Conservation (phyloP, 2,888 invertebrate genomes). For the Sipunculus nudus region DNA sequence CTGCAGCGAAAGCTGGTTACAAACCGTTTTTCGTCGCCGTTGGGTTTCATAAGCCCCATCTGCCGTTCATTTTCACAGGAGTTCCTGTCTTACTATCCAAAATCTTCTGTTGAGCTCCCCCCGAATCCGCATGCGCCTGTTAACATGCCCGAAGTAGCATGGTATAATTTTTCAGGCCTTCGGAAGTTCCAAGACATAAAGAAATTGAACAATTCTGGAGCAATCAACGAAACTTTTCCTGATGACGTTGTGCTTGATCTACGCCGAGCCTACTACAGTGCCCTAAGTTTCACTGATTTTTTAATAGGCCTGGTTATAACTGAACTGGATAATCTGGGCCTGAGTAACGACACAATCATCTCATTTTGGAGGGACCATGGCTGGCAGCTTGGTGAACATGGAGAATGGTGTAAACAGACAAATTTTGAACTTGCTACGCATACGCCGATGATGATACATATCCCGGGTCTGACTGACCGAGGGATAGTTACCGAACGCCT, state of each 20-base stretch:
- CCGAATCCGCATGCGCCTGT: slow-evolving; percentile 42
- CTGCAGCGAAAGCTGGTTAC: slow-evolving; percentile 6
- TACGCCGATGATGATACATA: slow-evolving; percentile 46
- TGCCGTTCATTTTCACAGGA: slow-evolving; percentile 40
- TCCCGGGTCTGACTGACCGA: slow-evolving; percentile 46
- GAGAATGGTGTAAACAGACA: slow-evolving; percentile 44
- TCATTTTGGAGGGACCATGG: slow-evolving; percentile 37
- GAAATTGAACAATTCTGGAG: slow-evolving; percentile 36
- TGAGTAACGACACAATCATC: slow-evolving; percentile 31
- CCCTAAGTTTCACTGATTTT: slow-evolving; percentile 23
- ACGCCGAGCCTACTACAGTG: slow-evolving; percentile 33
- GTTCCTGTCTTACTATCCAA: slow-evolving; percentile 31
- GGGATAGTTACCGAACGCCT: slow-evolving; percentile 41
- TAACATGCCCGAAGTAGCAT: slow-evolving; percentile 45
- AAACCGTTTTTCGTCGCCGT: slow-evolving; percentile 43
- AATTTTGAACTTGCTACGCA: slow-evolving; percentile 48
- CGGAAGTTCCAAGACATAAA: slow-evolving; percentile 38
- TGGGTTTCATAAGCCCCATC: slow-evolving; percentile 41
- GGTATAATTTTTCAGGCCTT: slow-evolving; percentile 42
- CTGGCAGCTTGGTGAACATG: slow-evolving; percentile 38
- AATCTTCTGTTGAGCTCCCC: slow-evolving; percentile 33
- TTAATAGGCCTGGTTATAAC: slow-evolving; percentile 27
- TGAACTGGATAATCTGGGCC: slow-evolving; percentile 13
- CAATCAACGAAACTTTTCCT: slow-evolving; percentile 46
- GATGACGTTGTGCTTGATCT: slow-evolving; percentile 16